Evolutionary conservation across 1,140 invertebrate genomes (phyloP), one percentile per base, ranked within the genome.

Genomic region (Meteorus sp.): DNA sequence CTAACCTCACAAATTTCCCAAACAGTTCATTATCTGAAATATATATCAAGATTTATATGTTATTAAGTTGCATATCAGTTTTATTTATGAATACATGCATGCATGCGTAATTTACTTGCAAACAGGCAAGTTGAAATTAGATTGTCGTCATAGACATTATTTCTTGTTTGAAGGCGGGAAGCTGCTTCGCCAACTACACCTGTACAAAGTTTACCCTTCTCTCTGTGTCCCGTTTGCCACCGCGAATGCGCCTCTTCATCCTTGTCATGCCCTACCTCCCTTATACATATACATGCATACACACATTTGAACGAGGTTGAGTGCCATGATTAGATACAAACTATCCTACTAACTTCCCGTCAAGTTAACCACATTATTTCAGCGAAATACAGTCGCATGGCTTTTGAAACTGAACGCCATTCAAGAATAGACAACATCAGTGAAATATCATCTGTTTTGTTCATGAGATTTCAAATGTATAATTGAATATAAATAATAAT

Each of bases 251-350:
- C 13, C 51, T 7, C 51, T 19, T 13, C 13, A 54, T 25, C 27
- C 51, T 35, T 41, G 33, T 23, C 51, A n/a, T 25, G n/a, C n/a
- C 45, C 45, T 31, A 15, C 20, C 45, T 23, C n/a, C 43, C 19
- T 25, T 22, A 19, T n/a, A n/a, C n/a, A n/a, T n/a, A n/a, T n/a
- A n/a, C n/a, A n/a, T n/a, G n/a, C n/a, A n/a, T n/a, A n/a, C 22
- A 20, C 19, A 54, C 51, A 11, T 41, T 9, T 39, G 33, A 7
- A 20, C 51, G 20, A 54, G 41, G 9, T 54, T 54, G 51, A 54
- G 51, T 54, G 35, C 33, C 51, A 54, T 54, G 51, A 54, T 54
- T 54, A 54, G 51, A 39, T 22, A 54, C 51, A 54, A 54, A 54
- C 51, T 54, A 54, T 22, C 35, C 33, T 41, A 27, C 44, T 47